These are phyloP conservation scores for Ceratothoa steindachneri DNA, from an alignment of 2,888 invertebrate genomes.

Conservation along the genomic window DNA sequence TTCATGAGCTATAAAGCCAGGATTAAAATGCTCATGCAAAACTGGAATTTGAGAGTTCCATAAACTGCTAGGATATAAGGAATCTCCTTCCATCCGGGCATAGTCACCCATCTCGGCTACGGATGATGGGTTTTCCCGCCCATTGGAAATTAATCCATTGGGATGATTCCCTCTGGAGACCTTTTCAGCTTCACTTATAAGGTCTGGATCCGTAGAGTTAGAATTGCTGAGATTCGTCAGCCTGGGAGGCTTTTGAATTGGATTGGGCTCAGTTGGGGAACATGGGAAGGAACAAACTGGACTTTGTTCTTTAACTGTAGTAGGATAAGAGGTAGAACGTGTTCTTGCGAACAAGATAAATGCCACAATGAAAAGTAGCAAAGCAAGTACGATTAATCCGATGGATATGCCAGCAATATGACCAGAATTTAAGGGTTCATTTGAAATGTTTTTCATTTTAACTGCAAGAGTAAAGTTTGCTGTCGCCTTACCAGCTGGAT, in stretches of 20 bases:
- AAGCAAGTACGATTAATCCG: conserved; percentile 31
- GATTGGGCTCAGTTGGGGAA: conserved; percentile 33
- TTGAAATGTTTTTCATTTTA: conserved; percentile 27
- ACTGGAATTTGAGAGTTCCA: conserved; percentile 27
- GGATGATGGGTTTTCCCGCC: conserved; percentile 3
- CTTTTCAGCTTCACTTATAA: conserved; percentile 37
- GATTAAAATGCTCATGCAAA: conserved; percentile 40
- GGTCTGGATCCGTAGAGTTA: conserved; percentile 33
- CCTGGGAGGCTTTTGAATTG: conserved; percentile 47
- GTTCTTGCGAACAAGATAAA: conserved; percentile 27
- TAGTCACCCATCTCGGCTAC: conserved; percentile 36
- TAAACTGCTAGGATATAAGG: conserved; percentile 42
- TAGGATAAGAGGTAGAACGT: conserved; percentile 26
- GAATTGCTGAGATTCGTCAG: conserved; percentile 39
- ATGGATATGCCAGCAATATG: conserved; percentile 45
- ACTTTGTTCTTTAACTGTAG: conserved; percentile 21
- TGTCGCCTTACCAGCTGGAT: conserved; percentile 72
- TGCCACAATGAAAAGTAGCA: conserved; percentile 25
- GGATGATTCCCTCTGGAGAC: conserved; percentile 24
- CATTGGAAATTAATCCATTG: conserved; percentile 37
- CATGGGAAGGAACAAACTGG: conserved; percentile 15
- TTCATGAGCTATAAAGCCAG: conserved; percentile 31
- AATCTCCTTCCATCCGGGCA: conserved; percentile 43
- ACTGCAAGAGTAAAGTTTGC: conserved; percentile 71
- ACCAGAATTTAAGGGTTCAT: conserved; percentile 30